Conservation (phyloP, 2,797 vertebrate species). For the Columba guinea region DNA sequence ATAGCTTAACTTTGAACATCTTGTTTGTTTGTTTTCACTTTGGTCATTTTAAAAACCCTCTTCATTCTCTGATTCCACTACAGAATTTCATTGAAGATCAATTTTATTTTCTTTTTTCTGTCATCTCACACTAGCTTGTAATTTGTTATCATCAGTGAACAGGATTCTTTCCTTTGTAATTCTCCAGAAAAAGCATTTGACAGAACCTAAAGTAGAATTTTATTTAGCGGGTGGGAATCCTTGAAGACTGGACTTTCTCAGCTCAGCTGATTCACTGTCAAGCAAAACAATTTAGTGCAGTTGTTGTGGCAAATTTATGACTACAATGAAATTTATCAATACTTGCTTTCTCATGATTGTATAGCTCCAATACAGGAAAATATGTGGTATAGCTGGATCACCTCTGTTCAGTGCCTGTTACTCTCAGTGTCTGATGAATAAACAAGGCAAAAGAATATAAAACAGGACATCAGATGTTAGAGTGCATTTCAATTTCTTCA, state of each 20-base stretch:
- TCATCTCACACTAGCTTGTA: not conserved
- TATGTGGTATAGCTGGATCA: not conserved
- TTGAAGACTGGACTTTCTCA: not conserved
- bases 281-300: not conserved
- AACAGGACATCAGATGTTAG: not conserved
- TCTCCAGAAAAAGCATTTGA: not conserved
- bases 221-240: not conserved
- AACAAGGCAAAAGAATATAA: constrained; percentile 13
- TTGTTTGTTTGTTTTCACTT: not conserved
- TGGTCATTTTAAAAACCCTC: not conserved
- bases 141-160: not conserved
- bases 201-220: not conserved
- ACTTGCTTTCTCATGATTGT: not conserved
- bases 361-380: not conserved
- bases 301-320: not conserved
- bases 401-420: not conserved
- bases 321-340: not conserved
- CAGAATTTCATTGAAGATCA: not conserved
- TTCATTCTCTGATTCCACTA: not conserved
- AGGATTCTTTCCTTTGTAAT: not conserved
- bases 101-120: not conserved
- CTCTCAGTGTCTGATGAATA: not conserved
- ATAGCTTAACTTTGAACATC: not conserved
- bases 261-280: not conserved
- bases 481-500: constrained; percentile 5